phyloP scores from a whole-genome alignment of 2,113 vertebrate genomes.

The Myotis lucifugus region DNA sequence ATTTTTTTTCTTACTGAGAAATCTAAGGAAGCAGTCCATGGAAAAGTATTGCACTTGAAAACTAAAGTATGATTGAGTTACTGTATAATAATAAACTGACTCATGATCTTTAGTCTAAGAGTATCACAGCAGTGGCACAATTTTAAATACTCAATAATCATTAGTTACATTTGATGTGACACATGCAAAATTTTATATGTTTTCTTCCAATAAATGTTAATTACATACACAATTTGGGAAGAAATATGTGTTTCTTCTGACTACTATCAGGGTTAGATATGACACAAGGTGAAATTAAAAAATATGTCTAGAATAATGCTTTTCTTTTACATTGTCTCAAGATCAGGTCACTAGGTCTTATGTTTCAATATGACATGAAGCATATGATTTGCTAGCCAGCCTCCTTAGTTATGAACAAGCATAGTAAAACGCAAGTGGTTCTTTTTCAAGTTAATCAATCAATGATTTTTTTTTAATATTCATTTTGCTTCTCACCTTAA shows the following conservation, averaged over 20 bases:
- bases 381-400: neutral
- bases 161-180: neutral
- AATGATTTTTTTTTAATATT: neutral
- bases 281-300: neutral
- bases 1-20: neutral
- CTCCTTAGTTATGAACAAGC: neutral
- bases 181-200: neutral
- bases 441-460: neutral
- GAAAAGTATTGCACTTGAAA: neutral
- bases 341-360: neutral
- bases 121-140: neutral
- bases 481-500: neutral
- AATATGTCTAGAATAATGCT: neutral
- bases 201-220: constrained; percentile 13
- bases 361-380: neutral
- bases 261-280: neutral
- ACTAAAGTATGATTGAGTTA: neutral
- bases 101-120: neutral
- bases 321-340: neutral
- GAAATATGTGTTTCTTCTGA: neutral
- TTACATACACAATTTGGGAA: neutral
- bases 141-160: neutral
- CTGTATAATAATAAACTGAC: neutral
- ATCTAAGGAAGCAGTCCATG: neutral
- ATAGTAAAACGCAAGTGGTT: neutral